Base-by-base conservation (phyloP, 2,888 invertebrate genomes). In the Eupeodes luniger region DNA sequence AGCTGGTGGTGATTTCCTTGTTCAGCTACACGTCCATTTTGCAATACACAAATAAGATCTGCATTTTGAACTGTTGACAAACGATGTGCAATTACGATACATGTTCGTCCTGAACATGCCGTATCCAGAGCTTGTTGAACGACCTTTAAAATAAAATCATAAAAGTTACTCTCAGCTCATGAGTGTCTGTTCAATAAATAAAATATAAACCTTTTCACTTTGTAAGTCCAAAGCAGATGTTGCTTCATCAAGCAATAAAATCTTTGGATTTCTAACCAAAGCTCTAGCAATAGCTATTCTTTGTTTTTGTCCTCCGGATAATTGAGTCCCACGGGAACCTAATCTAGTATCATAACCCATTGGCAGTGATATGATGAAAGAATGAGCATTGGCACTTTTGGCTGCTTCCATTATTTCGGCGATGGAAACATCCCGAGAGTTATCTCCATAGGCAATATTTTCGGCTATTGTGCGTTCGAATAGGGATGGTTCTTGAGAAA, bases 371-470 rank as follows among this genome's bases (percentile, higher is more conserved):
- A 95, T 93, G 72, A 98, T 96, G 91, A 97, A 98, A 9, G 94
- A 94, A 90, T 98, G 97, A 66, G 97, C 96, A 91, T 97, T 97
- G 2, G 97, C 97, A 84, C 95, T 95, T 91, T 96, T 96, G 0
- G 97, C 96, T 0, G 96, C 96, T 5, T 94, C 94, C 14, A 97
- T 96, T 62, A 97, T 95, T 91, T 97, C 97, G 6, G 96, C 95
- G 92, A 96, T 96, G 0, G 95, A 91, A 14, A 97, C 96, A 0
- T 90, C 89, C 0, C 97, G 94, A 0, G 94, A 94, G 92, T 97
- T 97, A 93, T 97, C 97, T 0, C 98, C 98, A 91, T 98, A 98
- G 0, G 96, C 96, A 91, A 98, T 98, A 92, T 98, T 98, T 91
- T 98, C 97, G 0, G 95, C 95, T 67, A 98, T 97, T 66, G 96